Conservation (phyloP, 2,888 invertebrate genomes). For the Napeogenes inachia region DNA sequence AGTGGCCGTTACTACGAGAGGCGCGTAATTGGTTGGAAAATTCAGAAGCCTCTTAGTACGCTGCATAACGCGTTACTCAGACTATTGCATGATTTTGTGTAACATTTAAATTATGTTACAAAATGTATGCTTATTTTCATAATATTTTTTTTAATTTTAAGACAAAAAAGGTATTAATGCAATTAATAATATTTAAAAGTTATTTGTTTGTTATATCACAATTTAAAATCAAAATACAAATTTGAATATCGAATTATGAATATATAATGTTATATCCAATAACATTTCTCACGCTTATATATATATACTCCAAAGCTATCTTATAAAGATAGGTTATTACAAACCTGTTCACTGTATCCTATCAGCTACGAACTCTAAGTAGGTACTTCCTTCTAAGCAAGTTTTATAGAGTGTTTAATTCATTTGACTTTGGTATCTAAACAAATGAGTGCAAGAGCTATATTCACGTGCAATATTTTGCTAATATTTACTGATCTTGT, state of each 20-base stretch:
- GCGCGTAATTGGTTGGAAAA: slow-evolving; percentile 50
- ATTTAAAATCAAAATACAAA: too few relatives aligned
- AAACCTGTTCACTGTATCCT: slow-evolving; percentile 3
- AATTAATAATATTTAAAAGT: too few relatives aligned
- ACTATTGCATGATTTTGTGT: slow-evolving; percentile 10
- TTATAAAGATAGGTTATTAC: slow-evolving; percentile 3
- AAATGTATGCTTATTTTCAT: not conserved
- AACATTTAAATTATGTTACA: not conserved
- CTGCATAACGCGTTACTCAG: slow-evolving; percentile 15
- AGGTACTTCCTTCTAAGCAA: slow-evolving; percentile 4
- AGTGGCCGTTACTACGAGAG: slow-evolving; percentile 32
- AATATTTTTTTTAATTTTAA: too few relatives aligned
- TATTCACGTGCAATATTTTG: not conserved
- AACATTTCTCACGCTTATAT: not conserved
- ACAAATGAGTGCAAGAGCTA: not conserved
- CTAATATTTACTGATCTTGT: too few relatives aligned
- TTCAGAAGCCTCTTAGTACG: slow-evolving; percentile 28
- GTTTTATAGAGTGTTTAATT: not conserved
- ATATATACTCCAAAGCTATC: not conserved
- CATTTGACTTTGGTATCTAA: not conserved
- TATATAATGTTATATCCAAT: not conserved
- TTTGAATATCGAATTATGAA: too few relatives aligned
- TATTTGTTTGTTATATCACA: too few relatives aligned
- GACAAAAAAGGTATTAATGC: too few relatives aligned
- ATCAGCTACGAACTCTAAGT: slow-evolving; percentile 7